Conservation (phyloP, 2,113 vertebrate genomes). For the Rhinolophus sinicus region DNA sequence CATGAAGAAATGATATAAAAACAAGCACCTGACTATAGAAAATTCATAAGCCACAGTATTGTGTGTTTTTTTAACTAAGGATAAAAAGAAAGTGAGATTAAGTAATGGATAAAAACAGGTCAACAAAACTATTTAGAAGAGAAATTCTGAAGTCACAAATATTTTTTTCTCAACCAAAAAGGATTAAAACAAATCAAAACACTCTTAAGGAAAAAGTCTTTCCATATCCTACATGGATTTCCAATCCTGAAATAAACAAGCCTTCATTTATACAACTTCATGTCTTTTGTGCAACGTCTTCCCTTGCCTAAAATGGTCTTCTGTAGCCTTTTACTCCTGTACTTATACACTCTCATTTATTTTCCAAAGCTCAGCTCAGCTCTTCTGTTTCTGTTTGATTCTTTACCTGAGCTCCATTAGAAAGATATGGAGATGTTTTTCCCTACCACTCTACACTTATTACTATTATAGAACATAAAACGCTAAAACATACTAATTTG, state of each 20-base stretch:
- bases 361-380: background rate
- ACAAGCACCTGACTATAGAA: background rate
- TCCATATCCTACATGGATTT: background rate
- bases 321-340: background rate
- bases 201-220: background rate
- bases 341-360: background rate
- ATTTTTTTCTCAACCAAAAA: background rate
- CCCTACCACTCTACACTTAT: background rate
- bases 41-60: background rate
- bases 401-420: background rate
- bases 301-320: background rate
- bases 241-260: background rate
- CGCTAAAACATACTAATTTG: background rate
- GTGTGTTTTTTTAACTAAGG: background rate
- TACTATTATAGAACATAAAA: background rate
- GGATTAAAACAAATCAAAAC: background rate
- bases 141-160: background rate
- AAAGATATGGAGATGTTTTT: background rate
- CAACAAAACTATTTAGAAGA: background rate
- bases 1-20: background rate
- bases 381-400: background rate
- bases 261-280: background rate
- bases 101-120: background rate
- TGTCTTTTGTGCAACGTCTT: background rate
- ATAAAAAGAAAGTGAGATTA: background rate